Evolutionary conservation across 2,113 vertebrate genomes (phyloP).

Genomic region (Halichoerus grypus): DNA sequence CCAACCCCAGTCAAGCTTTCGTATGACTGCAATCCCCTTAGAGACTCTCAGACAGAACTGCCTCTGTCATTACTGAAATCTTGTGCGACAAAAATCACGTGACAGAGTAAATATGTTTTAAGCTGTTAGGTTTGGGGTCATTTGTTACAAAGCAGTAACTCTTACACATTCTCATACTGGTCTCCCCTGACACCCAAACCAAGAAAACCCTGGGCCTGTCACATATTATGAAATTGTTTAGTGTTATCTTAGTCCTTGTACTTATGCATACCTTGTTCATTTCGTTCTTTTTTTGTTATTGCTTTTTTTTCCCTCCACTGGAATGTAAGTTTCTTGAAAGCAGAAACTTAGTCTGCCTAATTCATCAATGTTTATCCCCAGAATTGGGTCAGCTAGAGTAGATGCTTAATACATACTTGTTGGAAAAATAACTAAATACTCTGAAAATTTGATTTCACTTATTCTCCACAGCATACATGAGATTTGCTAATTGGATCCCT

Average conservation of each 20-base stretch:
- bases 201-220: neutral
- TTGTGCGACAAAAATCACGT: neutral
- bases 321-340: neutral
- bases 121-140: neutral
- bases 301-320: neutral
- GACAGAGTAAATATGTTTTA: neutral
- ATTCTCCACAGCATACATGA: neutral
- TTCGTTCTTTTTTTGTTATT: neutral
- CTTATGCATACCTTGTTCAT: neutral
- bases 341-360: neutral
- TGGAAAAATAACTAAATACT: neutral
- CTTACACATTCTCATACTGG: neutral
- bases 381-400: neutral
- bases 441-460: neutral
- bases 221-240: neutral
- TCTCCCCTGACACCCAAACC: neutral
- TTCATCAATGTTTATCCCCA: neutral
- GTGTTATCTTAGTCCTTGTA: constrained; percentile 14
- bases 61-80: neutral
- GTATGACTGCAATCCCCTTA: neutral
- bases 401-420: neutral
- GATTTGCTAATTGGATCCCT: neutral
- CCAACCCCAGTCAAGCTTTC: neutral
- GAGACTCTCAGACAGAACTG: neutral
- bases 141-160: neutral